phyloP scores from a whole-genome alignment of 2,888 invertebrate species.

The Mantis religiosa region DNA sequence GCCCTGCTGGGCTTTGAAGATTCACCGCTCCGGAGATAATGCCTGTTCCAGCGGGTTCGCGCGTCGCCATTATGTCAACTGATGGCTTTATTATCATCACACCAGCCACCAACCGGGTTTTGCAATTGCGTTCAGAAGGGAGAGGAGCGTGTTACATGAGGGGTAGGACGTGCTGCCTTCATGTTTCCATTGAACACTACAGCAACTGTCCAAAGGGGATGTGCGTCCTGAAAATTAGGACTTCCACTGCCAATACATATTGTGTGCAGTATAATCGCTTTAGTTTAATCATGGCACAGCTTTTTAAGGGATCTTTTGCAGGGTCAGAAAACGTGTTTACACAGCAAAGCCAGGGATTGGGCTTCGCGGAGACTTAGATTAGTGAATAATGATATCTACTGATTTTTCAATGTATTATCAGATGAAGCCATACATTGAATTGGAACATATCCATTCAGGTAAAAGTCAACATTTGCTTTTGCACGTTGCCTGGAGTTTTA shows the following conservation, averaged over 20 bases:
- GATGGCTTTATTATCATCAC: conserved; percentile 22
- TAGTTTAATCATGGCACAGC: neutral
- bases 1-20: conserved; percentile 22
- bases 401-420: too few relatives aligned
- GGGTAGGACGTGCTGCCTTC: neutral
- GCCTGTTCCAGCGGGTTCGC: conserved; percentile 5
- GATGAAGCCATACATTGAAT: too few relatives aligned
- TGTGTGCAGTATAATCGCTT: neutral
- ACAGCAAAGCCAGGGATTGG: neutral
- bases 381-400: too few relatives aligned
- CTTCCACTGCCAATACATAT: neutral
- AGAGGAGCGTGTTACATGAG: neutral
- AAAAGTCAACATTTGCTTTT: too few relatives aligned
- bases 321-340: neutral
- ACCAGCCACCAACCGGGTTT: neutral
- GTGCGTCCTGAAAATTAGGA: neutral
- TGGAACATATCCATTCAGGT: too few relatives aligned
- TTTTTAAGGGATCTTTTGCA: neutral
- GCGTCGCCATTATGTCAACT: conserved; percentile 14
- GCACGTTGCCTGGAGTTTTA: too few relatives aligned
- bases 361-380: neutral
- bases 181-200: neutral
- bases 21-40: conserved; percentile 22
- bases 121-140: neutral
- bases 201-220: neutral